Evolutionary conservation across 2,113 vertebrate species (phyloP).

Genomic region (Phaetusa simplex): DNA sequence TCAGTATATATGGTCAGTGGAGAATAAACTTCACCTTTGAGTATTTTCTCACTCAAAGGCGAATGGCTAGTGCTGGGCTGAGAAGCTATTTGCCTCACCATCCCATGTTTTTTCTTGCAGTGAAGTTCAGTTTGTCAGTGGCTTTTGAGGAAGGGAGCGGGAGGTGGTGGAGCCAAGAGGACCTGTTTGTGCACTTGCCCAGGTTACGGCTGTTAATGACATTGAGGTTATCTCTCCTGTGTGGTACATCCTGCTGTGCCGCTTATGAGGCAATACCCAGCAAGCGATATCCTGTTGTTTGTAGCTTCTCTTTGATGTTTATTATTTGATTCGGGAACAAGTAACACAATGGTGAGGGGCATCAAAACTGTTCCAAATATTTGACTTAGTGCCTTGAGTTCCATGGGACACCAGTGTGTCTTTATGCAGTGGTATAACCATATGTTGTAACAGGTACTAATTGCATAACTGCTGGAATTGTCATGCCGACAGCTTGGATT

Average conservation of each 20-base stretch:
- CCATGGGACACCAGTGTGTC: neutral
- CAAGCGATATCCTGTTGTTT: conserved; percentile 43
- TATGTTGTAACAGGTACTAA: neutral
- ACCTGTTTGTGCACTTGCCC: conserved; percentile 3
- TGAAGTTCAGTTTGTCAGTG: neutral
- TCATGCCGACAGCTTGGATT: neutral
- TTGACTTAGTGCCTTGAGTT: neutral
- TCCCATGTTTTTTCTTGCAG: neutral
- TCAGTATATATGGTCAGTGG: neutral
- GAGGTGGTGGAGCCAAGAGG: neutral
- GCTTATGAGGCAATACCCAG: neutral
- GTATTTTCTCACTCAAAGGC: neutral
- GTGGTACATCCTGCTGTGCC: conserved; percentile 3
- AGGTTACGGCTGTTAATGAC: neutral
- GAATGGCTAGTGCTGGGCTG: neutral
- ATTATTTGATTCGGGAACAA: neutral
- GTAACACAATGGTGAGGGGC: neutral
- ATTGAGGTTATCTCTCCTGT: conserved; percentile 20
- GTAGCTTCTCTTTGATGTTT: conserved; percentile 36
- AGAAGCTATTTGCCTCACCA: neutral
- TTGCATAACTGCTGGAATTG: neutral
- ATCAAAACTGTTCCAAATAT: neutral
- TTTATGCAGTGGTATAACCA: neutral
- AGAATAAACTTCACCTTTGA: neutral
- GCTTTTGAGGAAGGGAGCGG: neutral